Conservation (phyloP, 2,113 vertebrate species). For the Haemorhous mexicanus region DNA sequence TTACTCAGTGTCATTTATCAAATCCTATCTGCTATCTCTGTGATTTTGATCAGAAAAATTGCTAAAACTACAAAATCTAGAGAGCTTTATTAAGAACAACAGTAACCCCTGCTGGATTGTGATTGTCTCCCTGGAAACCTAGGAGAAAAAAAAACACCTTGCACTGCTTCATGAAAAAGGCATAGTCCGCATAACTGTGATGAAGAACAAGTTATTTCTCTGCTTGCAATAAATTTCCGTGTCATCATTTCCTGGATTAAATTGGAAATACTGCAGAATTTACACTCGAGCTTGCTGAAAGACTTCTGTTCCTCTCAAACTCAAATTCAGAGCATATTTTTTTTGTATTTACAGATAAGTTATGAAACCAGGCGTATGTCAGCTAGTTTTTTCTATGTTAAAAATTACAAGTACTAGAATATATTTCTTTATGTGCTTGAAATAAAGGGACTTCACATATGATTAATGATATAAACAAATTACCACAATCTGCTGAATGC, state of each 20-base stretch:
- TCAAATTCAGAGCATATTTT: slow-evolving; percentile 22
- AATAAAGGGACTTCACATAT: not conserved
- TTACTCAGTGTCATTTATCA: slow-evolving; percentile 54
- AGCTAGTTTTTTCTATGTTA: not conserved
- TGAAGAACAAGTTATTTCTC: slow-evolving; percentile 6
- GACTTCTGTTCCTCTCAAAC: slow-evolving; percentile 39
- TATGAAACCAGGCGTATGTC: slow-evolving; percentile 2
- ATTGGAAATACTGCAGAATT: slow-evolving; percentile 44
- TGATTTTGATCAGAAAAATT: slow-evolving; percentile 68
- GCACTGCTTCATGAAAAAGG: not conserved
- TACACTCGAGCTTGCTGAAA: slow-evolving; percentile 2
- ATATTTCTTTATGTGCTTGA: not conserved
- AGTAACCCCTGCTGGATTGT: slow-evolving; percentile 69
- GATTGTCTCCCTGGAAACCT: slow-evolving; percentile 81
- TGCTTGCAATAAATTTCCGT: slow-evolving; percentile 24
- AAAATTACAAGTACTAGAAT: not conserved
- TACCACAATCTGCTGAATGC: not conserved
- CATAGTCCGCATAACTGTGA: not conserved
- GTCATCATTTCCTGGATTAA: slow-evolving; percentile 48
- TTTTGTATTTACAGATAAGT: slow-evolving; percentile 31
- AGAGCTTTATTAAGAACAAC: slow-evolving; percentile 67
- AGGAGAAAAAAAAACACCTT: slow-evolving; percentile 67
- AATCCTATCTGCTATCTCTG: slow-evolving; percentile 64
- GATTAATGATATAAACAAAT: not conserved
- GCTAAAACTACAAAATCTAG: slow-evolving; percentile 72